Evolutionary conservation across 2,797 vertebrate genomes (phyloP).

Genomic region (Hirundo rustica): DNA sequence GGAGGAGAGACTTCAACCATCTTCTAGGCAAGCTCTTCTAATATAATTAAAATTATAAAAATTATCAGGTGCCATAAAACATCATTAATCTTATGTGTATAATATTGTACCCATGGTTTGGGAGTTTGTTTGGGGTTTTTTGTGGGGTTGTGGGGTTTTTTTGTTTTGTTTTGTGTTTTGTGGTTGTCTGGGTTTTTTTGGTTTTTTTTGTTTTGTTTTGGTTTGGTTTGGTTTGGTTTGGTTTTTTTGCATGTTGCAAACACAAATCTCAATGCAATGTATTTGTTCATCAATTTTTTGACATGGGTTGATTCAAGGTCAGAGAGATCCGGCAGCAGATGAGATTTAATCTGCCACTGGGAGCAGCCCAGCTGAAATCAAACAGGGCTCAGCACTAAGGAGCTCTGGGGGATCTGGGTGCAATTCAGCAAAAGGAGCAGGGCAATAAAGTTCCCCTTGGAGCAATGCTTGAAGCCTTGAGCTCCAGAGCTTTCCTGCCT

Average conservation of each 20-base stretch:
- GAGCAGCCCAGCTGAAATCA: background rate
- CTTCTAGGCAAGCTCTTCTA: background rate
- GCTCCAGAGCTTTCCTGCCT: background rate
- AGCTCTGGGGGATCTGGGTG: background rate
- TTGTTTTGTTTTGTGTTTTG: too few relatives aligned
- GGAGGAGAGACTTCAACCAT: background rate
- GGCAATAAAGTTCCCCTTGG: background rate
- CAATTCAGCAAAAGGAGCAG: background rate
- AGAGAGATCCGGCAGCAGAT: background rate
- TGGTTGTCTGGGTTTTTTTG: background rate
- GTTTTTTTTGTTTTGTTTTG: too few relatives aligned
- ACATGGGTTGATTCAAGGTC: background rate
- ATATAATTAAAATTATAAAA: background rate
- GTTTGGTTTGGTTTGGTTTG: too few relatives aligned
- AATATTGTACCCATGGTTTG: background rate
- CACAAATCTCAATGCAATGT: background rate
- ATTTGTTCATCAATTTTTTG: background rate
- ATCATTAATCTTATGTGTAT: background rate
- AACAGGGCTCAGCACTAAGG: background rate
- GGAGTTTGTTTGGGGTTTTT: too few relatives aligned
- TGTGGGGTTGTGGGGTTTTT: too few relatives aligned
- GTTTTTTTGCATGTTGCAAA: background rate
- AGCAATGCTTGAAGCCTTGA: background rate
- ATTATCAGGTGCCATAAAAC: background rate
- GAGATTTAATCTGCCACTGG: background rate